Percentiles rank a stretch among this genome's conserved stretches.
These are phyloP conservation scores for Thymallus thymallus DNA, from an alignment of 2,113 vertebrate genomes.

Conservation along the genomic window DNA sequence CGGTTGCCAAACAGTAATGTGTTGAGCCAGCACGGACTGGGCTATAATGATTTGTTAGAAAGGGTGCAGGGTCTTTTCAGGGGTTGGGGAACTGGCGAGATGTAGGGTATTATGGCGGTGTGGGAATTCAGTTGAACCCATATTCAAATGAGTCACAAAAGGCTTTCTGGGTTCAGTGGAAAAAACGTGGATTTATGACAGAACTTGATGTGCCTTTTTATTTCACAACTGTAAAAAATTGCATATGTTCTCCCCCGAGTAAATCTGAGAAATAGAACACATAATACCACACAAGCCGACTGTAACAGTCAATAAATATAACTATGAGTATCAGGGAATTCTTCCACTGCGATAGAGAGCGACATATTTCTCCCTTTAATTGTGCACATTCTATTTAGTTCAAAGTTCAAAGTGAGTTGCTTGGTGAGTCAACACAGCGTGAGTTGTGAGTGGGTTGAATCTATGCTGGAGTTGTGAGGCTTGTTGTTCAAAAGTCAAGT, in stretches of 20 bases:
- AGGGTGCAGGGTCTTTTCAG: not conserved
- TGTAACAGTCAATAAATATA: slow-evolving; percentile 42
- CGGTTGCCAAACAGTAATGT: slow-evolving; percentile 29
- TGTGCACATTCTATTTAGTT: slow-evolving; percentile 18
- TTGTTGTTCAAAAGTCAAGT: not conserved
- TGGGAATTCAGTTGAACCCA: not conserved
- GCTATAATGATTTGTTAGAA: slow-evolving; percentile 23
- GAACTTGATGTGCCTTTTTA: slow-evolving; percentile 16
- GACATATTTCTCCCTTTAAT: slow-evolving; percentile 28
- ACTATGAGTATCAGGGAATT: not conserved
- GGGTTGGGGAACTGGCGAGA: not conserved
- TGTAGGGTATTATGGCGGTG: not conserved
- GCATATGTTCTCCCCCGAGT: not conserved
- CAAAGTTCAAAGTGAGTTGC: slow-evolving; percentile 30
- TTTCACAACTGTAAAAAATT: slow-evolving; percentile 17
- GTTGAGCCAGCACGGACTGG: slow-evolving; percentile 19
- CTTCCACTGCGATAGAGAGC: slow-evolving; percentile 29
- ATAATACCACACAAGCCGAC: slow-evolving; percentile 16
- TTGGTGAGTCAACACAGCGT: slow-evolving; percentile 43
- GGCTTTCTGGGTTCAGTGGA: slow-evolving; percentile 9
- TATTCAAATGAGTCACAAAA: slow-evolving; percentile 22
- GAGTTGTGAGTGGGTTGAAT: not conserved
- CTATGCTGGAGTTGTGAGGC: slow-evolving; percentile 10
- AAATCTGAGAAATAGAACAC: slow-evolving; percentile 2
- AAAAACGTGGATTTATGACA: slow-evolving; percentile 27